A percentile compares a stretch with the other conserved stretches of the same genome.
These are phyloP conservation scores for Triplophysa bombifrons DNA, from an alignment of 2,797 vertebrate genomes.

Conservation along the genomic window DNA sequence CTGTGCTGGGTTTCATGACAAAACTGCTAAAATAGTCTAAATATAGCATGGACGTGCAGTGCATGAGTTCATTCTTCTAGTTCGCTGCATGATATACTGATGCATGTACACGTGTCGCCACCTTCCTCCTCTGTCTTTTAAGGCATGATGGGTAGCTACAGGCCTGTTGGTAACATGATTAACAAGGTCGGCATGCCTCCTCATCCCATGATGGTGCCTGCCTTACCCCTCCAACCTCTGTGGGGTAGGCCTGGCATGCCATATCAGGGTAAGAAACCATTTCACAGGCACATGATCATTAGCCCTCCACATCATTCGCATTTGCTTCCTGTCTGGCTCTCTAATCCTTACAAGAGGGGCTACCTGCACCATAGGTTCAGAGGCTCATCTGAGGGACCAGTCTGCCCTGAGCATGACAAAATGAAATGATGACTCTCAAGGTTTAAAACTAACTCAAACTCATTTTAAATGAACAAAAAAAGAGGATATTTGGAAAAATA, in stretches of 20 bases:
- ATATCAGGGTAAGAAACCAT: constrained; percentile 89
- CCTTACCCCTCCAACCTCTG: constrained; percentile 85
- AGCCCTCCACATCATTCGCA: constrained; percentile 63
- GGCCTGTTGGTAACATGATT: constrained; percentile 90
- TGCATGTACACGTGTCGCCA: constrained; percentile 89
- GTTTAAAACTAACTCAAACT: background rate
- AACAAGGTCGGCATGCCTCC: constrained; percentile 92
- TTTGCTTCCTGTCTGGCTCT: constrained; percentile 84
- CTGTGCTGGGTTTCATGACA: background rate
- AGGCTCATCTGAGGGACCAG: constrained; percentile 48
- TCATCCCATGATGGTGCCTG: constrained; percentile 89
- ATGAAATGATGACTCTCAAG: background rate
- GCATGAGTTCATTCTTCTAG: constrained; percentile 59
- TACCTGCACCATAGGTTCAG: constrained; percentile 76
- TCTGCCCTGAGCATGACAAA: constrained; percentile 24
- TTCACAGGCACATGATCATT: constrained; percentile 58
- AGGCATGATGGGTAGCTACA: constrained; percentile 92
- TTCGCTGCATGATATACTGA: constrained; percentile 89
- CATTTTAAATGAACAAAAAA: too few relatives aligned
- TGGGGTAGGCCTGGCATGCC: constrained; percentile 88
- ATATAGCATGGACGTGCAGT: constrained; percentile 34
- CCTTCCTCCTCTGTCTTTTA: constrained; percentile 74
- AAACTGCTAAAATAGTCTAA: background rate
- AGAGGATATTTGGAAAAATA: too few relatives aligned
- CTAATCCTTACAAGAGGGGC: constrained; percentile 77